phyloP scores from a whole-genome alignment of 2,888 invertebrate species.

The Sericinus montela region DNA sequence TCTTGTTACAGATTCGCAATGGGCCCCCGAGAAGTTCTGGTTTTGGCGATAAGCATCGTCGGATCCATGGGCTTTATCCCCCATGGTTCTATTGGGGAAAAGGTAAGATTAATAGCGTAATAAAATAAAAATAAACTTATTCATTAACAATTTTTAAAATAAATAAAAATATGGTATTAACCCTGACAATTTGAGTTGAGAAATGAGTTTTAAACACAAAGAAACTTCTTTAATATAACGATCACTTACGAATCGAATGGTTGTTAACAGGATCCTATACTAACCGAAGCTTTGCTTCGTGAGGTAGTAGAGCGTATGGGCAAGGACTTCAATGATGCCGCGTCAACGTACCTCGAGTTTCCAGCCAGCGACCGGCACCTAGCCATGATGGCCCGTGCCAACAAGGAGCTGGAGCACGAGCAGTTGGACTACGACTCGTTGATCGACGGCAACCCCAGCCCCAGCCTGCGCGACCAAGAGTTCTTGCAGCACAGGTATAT shows the following conservation, averaged over 20 bases:
- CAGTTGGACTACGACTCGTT: slow-evolving; percentile 86
- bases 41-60: slow-evolving; percentile 67
- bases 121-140: no score
- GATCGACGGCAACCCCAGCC: slow-evolving; percentile 84
- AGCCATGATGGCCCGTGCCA: slow-evolving; percentile 74
- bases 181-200: no score
- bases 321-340: slow-evolving; percentile 83
- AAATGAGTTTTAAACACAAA: no score
- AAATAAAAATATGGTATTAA: no score
- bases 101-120: slow-evolving; percentile 39
- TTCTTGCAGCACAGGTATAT: slow-evolving; percentile 88
- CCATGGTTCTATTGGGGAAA: slow-evolving; percentile 78
- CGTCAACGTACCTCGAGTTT: slow-evolving; percentile 82
- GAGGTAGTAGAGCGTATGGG: slow-evolving; percentile 89
- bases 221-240: no score
- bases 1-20: slow-evolving; percentile 62
- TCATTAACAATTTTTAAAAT: no score
- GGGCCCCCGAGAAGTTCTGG: slow-evolving; percentile 56
- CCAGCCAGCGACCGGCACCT: slow-evolving; percentile 70
- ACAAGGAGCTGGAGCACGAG: slow-evolving; percentile 78
- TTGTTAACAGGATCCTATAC: slow-evolving; percentile 75
- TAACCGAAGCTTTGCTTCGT: slow-evolving; percentile 85
- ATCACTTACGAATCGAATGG: no score
- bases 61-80: slow-evolving; percentile 72
- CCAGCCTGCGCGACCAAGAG: slow-evolving; percentile 92